A percentile compares a stretch with the other conserved stretches of the same genome.
Conservation (phyloP, 2,888 invertebrate genomes). For the Caenorhabditis zanzibari region DNA sequence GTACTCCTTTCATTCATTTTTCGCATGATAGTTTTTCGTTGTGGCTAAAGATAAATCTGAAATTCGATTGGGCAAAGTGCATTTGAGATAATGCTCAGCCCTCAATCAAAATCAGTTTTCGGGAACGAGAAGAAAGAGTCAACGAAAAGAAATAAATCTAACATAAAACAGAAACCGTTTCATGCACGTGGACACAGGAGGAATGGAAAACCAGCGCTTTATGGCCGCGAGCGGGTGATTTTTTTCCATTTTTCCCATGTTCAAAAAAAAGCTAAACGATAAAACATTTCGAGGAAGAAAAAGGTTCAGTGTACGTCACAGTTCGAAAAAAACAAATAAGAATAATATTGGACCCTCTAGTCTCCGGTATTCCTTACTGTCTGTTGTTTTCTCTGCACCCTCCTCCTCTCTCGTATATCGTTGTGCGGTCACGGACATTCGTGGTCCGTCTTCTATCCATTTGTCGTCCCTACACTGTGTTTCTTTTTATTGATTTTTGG, state of each 20-base stretch:
- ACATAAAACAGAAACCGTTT: neutral
- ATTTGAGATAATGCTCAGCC: neutral
- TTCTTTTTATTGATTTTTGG: neutral
- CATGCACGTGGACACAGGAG: neutral
- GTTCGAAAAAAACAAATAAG: neutral
- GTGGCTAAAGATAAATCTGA: neutral
- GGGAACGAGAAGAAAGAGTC: neutral
- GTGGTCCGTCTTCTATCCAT: constrained; percentile 1
- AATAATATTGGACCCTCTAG: neutral
- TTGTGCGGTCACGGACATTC: neutral
- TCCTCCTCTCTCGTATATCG: neutral
- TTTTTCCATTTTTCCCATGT: neutral
- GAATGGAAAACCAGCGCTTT: neutral
- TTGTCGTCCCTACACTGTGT: neutral
- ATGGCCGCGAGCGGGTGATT: neutral
- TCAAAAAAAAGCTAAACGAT: neutral
- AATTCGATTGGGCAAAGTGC: neutral
- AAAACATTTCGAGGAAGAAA: neutral
- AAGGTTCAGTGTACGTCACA: neutral
- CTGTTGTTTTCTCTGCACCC: neutral
- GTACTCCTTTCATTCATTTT: no score
- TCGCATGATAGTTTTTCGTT: constrained; percentile 1
- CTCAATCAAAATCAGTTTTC: neutral
- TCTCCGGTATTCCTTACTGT: neutral
- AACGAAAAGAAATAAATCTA: neutral